phyloP scores from a whole-genome alignment of 2,113 vertebrate genomes.

The Myrmophylax atrothorax region DNA sequence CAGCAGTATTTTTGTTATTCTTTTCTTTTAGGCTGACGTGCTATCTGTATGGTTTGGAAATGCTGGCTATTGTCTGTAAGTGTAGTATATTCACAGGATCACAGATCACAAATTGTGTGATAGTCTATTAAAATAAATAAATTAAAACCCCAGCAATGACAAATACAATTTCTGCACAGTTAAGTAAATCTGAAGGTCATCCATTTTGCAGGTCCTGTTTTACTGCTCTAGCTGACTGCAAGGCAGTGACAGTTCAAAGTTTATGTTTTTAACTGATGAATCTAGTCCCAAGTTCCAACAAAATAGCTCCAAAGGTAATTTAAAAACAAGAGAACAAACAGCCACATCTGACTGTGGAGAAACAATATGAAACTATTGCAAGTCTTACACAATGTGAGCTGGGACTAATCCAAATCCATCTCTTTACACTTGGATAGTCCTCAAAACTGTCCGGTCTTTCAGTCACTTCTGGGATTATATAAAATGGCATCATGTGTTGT shows the following conservation, averaged over 20 bases:
- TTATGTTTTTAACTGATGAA: constrained; percentile 47
- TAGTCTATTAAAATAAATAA: background rate
- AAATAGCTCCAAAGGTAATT: constrained; percentile 45
- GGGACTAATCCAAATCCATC: constrained; percentile 61
- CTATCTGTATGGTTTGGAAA: background rate
- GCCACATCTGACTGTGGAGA: background rate
- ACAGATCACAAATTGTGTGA: background rate
- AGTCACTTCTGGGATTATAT: constrained; percentile 61
- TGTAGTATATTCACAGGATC: background rate
- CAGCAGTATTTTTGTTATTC: background rate
- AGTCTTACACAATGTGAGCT: constrained; percentile 43
- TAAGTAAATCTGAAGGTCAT: background rate
- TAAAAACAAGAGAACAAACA: constrained; percentile 25
- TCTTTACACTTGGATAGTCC: constrained; percentile 60
- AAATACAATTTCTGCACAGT: constrained; percentile 3
- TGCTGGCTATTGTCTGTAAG: background rate
- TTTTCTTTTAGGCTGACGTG: background rate
- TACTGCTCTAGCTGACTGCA: constrained; percentile 13
- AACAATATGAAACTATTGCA: constrained; percentile 8
- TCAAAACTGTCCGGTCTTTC: constrained; percentile 69
- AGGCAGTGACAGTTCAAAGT: background rate
- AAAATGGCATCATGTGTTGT: constrained; percentile 73
- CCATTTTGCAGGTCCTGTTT: constrained; percentile 5
- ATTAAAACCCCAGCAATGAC: background rate
- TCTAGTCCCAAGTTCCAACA: constrained; percentile 23